Conservation (phyloP, 2,888 invertebrate species). For the Stenurella melanura region DNA sequence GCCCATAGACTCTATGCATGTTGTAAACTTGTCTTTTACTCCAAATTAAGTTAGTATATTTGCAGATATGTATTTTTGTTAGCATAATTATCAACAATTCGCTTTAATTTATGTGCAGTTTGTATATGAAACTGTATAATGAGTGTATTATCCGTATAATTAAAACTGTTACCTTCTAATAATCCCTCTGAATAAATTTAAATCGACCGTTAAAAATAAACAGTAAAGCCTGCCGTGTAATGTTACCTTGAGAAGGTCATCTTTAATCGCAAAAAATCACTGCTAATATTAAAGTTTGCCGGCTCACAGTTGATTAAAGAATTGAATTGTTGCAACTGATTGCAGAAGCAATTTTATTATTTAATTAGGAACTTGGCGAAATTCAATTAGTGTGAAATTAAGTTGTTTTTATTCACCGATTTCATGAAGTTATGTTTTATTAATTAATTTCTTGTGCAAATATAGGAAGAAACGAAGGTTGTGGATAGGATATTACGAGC, state of each 20-base stretch:
- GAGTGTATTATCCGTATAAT: not conserved
- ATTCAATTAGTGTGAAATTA: conserved; percentile 12
- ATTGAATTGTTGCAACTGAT: conserved; percentile 15
- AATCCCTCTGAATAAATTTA: not conserved
- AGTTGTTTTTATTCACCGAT: not conserved
- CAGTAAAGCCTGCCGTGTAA: conserved; percentile 6
- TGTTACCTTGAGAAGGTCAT: conserved; percentile 30
- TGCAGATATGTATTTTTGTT: no score
- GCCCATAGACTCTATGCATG: no score
- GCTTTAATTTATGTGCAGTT: no score
- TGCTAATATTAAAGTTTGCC: not conserved
- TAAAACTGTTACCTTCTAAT: not conserved
- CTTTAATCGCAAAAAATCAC: conserved; percentile 24
- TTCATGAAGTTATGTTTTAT: conserved; percentile 1
- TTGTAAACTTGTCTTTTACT: no score
- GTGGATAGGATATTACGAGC: not conserved
- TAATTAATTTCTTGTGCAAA: conserved; percentile 16
- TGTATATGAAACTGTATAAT: no score
- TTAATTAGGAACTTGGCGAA: conserved; percentile 10
- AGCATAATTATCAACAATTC: no score
- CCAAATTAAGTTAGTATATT: no score
- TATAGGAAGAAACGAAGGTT: conserved; percentile 18
- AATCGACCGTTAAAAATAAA: conserved; percentile 24
- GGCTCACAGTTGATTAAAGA: not conserved
- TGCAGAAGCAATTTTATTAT: conserved; percentile 19